A percentile compares a stretch with the other conserved stretches of the same genome.
Conservation (phyloP, 2,113 vertebrate genomes). For the Puffinus mauretanicus region DNA sequence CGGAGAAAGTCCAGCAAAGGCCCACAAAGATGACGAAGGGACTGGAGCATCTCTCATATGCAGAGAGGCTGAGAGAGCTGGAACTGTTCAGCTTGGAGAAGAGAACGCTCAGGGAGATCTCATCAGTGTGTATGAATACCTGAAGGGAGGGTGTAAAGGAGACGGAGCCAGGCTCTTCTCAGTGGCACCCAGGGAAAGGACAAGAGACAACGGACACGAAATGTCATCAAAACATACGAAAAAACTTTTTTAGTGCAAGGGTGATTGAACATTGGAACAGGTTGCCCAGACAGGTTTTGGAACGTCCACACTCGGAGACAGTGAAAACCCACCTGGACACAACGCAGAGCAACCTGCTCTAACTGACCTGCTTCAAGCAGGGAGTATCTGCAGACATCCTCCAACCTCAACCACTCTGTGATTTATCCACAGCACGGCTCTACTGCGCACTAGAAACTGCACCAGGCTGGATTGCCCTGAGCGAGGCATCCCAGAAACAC, state of each 20-base stretch:
- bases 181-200: neutral
- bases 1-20: neutral
- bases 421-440: neutral
- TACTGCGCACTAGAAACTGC: rapidly evolving
- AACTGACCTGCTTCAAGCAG: neutral
- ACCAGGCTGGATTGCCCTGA: neutral
- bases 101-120: neutral
- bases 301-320: neutral
- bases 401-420: neutral
- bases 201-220: neutral
- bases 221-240: neutral
- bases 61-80: neutral
- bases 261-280: neutral
- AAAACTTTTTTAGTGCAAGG: too few relatives aligned
- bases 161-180: neutral
- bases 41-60: neutral
- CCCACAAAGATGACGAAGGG: neutral
- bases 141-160: neutral
- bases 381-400: neutral
- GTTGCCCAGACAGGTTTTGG: neutral
- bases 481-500: neutral
- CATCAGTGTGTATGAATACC: neutral
- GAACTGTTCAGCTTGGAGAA: neutral
- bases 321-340: neutral
- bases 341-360: neutral